A percentile compares a stretch with the other conserved stretches of the same genome.
Conservation (phyloP, 1,140 invertebrate genomes). For the Trachelipus rathkii region DNA sequence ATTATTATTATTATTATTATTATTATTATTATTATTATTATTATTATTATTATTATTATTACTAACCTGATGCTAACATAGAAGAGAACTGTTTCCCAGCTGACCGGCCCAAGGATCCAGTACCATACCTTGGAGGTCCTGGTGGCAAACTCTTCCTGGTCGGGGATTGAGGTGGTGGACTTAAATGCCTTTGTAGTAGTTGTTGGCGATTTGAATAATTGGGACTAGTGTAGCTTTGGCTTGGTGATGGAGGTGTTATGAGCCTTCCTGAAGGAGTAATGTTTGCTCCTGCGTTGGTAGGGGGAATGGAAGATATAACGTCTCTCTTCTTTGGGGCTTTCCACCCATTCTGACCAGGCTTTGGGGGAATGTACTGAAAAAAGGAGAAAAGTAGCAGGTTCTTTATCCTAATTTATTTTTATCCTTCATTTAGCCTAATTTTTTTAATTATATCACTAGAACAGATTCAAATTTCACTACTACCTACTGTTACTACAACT, state of each 20-base stretch:
- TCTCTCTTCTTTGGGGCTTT: slow-evolving; percentile 43
- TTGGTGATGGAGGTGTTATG: slow-evolving; percentile 24
- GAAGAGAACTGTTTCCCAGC: slow-evolving; percentile 36
- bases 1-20: too few species aligned
- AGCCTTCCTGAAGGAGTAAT: slow-evolving; percentile 17
- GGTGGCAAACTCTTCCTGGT: slow-evolving; percentile 18
- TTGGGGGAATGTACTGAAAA: slow-evolving; percentile 42
- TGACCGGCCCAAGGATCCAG: slow-evolving; percentile 37
- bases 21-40: too few species aligned
- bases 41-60: too few species aligned
- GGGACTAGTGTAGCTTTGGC: slow-evolving; percentile 28
- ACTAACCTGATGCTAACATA: slow-evolving; percentile 37
- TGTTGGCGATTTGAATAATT: slow-evolving; percentile 20
- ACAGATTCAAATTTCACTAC: too few species aligned
- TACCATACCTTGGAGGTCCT: slow-evolving; percentile 21
- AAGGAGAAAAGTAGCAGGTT: slow-evolving; percentile 45
- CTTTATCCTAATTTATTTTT: too few species aligned
- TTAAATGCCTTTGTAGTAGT: slow-evolving; percentile 25
- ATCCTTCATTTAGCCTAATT: too few species aligned
- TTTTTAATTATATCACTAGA: too few species aligned
- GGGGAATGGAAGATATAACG: slow-evolving; percentile 45
- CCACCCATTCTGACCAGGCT: slow-evolving; percentile 43
- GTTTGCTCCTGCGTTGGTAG: slow-evolving; percentile 31
- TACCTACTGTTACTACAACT: too few species aligned
- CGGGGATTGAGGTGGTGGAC: slow-evolving; percentile 28